A percentile compares a stretch with the other conserved stretches of the same genome.
Conservation (phyloP, 2,113 vertebrate species). For the Rhynchomys soricoides region DNA sequence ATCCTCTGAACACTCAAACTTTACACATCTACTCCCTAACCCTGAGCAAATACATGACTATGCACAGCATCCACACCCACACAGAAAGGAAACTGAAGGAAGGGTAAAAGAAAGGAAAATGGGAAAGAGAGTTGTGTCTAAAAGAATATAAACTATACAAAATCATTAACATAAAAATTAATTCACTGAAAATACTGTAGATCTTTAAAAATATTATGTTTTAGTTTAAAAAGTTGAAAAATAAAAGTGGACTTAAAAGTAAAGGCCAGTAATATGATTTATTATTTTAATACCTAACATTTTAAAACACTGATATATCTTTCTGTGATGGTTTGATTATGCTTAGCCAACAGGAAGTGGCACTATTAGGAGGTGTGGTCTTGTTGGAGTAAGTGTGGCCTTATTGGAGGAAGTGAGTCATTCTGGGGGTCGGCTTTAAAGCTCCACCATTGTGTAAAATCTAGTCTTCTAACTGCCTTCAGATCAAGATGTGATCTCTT, state of each 20-base stretch:
- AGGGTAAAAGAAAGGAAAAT: neutral
- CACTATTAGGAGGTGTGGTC: no score
- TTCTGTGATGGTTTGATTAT: no score
- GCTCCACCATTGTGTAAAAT: no score
- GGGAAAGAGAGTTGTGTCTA: neutral
- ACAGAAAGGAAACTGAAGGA: neutral
- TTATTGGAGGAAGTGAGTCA: no score
- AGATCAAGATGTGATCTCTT: no score
- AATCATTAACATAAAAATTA: neutral
- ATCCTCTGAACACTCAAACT: neutral
- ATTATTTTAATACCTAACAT: neutral
- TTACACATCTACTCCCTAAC: neutral
- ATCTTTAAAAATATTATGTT: neutral
- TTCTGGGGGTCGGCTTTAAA: no score
- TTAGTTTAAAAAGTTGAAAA: neutral
- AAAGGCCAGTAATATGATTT: neutral
- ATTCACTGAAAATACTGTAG: conserved; percentile 23
- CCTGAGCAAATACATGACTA: neutral
- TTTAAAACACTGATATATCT: neutral
- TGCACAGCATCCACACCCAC: neutral
- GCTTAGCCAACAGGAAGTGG: no score
- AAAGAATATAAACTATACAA: neutral
- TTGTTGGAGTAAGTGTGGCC: no score
- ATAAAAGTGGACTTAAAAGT: neutral
- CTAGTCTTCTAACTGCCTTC: no score